phyloP scores from a whole-genome alignment of 2,797 vertebrate genomes.

The Nothura maculosa region DNA sequence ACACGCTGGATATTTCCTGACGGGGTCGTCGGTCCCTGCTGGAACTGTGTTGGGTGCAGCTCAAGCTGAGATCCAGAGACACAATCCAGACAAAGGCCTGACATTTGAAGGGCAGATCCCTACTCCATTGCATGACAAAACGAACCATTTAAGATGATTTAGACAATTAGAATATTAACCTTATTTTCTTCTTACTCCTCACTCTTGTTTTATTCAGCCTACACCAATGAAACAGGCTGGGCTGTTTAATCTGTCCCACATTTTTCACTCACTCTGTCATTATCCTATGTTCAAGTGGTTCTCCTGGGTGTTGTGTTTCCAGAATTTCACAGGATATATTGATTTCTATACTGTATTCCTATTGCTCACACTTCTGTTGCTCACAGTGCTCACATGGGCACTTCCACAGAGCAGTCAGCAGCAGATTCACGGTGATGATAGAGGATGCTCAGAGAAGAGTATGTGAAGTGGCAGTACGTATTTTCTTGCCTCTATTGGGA shows the following conservation, averaged over 20 bases:
- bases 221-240: not conserved
- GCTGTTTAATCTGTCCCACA: not conserved
- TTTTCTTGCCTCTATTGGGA: not conserved
- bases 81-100: not conserved
- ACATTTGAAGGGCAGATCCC: not conserved
- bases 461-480: not conserved
- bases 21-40: not conserved
- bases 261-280: not conserved
- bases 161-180: not conserved
- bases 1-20: constrained; percentile 34
- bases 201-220: not conserved
- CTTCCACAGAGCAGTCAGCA: not conserved
- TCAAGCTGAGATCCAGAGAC: constrained; percentile 25
- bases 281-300: not conserved
- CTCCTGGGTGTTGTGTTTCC: not conserved
- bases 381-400: not conserved
- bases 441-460: too few relatives aligned
- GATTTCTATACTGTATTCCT: too few relatives aligned
- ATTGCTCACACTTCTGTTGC: not conserved
- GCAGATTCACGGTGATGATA: not conserved
- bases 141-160: not conserved
- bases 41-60: not conserved
- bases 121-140: not conserved
- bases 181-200: not conserved
- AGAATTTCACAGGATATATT: not conserved